Percentiles rank a stretch among this genome's conserved stretches.
These are phyloP conservation scores for Callimorpha dominula DNA, from an alignment of 2,888 invertebrate species.

Conservation along the genomic window DNA sequence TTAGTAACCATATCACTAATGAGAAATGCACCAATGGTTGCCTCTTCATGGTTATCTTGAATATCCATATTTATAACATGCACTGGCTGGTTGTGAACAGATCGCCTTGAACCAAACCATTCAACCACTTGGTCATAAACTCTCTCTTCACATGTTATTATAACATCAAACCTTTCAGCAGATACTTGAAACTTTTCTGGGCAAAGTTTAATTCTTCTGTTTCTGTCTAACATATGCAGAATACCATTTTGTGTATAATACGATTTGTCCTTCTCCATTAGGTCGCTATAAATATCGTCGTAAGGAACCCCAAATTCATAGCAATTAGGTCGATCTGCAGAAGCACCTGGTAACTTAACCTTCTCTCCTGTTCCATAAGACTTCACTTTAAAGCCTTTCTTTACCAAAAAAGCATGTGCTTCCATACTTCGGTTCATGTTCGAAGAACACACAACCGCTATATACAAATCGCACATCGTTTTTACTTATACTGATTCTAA, in stretches of 20 bases:
- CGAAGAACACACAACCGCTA: slow-evolving; percentile 99
- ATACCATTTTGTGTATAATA: slow-evolving; percentile 99
- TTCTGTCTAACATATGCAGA: slow-evolving; percentile 98
- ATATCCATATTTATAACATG: slow-evolving; percentile 99
- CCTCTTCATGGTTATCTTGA: slow-evolving; percentile 99
- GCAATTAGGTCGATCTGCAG: slow-evolving; percentile 97
- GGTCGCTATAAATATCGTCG: slow-evolving; percentile 98
- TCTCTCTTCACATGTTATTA: slow-evolving; percentile 98
- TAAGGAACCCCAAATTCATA: slow-evolving; percentile 99
- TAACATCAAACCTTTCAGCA: slow-evolving; percentile 96
- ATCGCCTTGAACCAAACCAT: slow-evolving; percentile 94
- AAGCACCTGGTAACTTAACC: slow-evolving; percentile 98
- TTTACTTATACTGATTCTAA: slow-evolving; percentile 16
- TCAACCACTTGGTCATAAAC: slow-evolving; percentile 99
- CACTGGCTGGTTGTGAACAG: slow-evolving; percentile 94
- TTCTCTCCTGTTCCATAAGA: slow-evolving; percentile 98
- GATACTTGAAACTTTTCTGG: slow-evolving; percentile 98
- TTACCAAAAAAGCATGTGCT: slow-evolving; percentile 98
- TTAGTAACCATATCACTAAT: slow-evolving; percentile 98
- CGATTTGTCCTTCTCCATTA: slow-evolving; percentile 95
- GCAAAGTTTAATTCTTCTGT: slow-evolving; percentile 96
- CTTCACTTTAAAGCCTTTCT: slow-evolving; percentile 98
- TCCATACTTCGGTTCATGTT: slow-evolving; percentile 99
- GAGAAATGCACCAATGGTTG: slow-evolving; percentile 98
- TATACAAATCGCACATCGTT: slow-evolving; percentile 86